phyloP scores from a whole-genome alignment of 1,140 invertebrate genomes.

The Brevipalpus yothersi region DNA sequence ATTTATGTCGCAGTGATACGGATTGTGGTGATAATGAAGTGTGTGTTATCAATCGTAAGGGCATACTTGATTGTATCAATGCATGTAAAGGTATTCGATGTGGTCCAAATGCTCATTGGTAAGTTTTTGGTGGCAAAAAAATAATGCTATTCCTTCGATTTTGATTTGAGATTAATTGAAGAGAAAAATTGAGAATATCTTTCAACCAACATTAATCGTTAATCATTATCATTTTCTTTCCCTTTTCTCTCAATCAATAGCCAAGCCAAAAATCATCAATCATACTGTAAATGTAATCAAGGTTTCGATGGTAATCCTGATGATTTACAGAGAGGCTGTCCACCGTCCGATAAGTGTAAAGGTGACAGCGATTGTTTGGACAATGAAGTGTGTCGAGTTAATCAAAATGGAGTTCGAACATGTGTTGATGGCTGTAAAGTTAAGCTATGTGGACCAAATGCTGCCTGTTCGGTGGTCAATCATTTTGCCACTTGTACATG shows the following conservation, averaged over 20 bases:
- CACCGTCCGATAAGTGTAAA: constrained; percentile 33
- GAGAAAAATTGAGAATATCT: no score
- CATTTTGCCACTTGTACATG: constrained; percentile 41
- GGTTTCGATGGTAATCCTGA: constrained; percentile 12
- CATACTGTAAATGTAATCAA: constrained; percentile 38
- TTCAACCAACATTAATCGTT: no score
- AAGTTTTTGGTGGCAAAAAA: constrained; percentile 24
- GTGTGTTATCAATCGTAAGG: constrained; percentile 7
- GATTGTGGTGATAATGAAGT: constrained; percentile 9
- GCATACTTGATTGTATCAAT: constrained; percentile 23
- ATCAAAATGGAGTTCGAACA: constrained; percentile 14
- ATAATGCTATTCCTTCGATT: no score
- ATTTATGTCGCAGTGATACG: constrained; percentile 7
- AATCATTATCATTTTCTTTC: no score
- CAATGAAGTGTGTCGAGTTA: constrained; percentile 27
- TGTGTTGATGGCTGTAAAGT: constrained; percentile 14
- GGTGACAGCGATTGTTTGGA: constrained; percentile 49
- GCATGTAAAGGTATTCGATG: constrained; percentile 46
- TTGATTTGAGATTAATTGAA: no score
- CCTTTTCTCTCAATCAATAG: no score
- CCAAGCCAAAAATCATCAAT: constrained; percentile 34
- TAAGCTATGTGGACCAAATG: constrained; percentile 13
- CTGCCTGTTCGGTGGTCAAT: constrained; percentile 11
- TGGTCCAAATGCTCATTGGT: constrained; percentile 56
- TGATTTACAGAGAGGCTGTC: constrained; percentile 9